These are phyloP conservation scores for Acanthopleura granulata DNA, from an alignment of 2,888 invertebrate genomes.

Conservation along the genomic window DNA sequence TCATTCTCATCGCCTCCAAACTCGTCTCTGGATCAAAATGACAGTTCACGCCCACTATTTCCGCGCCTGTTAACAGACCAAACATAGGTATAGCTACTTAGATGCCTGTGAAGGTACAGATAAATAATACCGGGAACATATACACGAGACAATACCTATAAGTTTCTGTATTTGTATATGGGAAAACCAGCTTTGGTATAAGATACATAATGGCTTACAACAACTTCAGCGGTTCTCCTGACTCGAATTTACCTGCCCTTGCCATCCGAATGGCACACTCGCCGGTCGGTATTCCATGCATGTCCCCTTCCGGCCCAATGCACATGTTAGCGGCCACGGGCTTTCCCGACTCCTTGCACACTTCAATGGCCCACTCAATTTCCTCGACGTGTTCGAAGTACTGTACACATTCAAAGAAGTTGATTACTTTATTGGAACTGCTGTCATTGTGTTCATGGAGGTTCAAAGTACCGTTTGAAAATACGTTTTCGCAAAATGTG, in stretches of 20 bases:
- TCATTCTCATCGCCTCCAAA: conserved; percentile 58
- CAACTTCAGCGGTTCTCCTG: too few relatives aligned
- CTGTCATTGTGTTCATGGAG: too few relatives aligned
- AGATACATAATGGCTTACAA: too few relatives aligned
- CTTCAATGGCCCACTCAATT: conserved; percentile 69
- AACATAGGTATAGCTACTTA: too few relatives aligned
- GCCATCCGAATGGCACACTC: conserved; percentile 69
- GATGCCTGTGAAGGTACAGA: too few relatives aligned
- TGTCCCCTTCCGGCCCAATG: conserved; percentile 69
- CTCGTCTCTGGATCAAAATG: conserved; percentile 67
- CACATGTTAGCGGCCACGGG: conserved; percentile 70
- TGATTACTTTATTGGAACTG: too few relatives aligned
- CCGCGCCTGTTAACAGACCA: conserved; percentile 42
- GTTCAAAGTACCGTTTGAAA: too few relatives aligned
- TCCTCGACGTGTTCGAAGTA: conserved; percentile 69
- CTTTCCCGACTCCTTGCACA: conserved; percentile 53
- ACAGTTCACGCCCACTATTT: conserved; percentile 69
- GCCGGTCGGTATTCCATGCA: conserved; percentile 62
- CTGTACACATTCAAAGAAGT: conserved; percentile 33
- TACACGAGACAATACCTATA: too few relatives aligned
- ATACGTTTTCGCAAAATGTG: too few relatives aligned
- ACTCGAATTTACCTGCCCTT: conserved; percentile 58
- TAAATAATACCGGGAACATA: too few relatives aligned
- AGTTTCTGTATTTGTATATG: too few relatives aligned
- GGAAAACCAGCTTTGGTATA: too few relatives aligned